Evolutionary conservation across 2,113 vertebrate genomes (phyloP), one percentile per base, ranked within the genome.

Genomic region (Syrmaticus mikado): DNA sequence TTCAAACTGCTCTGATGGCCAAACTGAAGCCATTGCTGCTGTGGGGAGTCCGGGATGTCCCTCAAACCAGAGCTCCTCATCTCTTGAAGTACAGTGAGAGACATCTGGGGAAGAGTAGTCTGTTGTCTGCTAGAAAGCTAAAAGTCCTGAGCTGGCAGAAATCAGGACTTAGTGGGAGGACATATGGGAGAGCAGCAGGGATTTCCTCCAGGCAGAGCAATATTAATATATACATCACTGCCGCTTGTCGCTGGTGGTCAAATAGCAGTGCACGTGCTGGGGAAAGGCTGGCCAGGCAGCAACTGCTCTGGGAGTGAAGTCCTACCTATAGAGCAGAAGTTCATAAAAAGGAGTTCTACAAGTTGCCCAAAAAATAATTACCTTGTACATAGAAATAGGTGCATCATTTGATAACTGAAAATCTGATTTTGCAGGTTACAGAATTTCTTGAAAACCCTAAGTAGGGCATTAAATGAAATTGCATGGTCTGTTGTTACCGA

Each of bases 161-260:
- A 53, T 48, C 9, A 3, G 79, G 71, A 62, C 75, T 82, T 13
- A 22, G 70, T 0, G 1, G 71, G 73, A 90, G 46, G 20, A 68
- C 85, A 78, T 84, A 91, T 28, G 62, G 90, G 85, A 92, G n/a
- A 87, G 57, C 82, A 89, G 77, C 76, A 90, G 91, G 88, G 73
- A 66, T 86, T 91, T 95, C 73, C 78, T 94, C 52, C 50, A 75
- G 89, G 79, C 73, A 92, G 67, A 78, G 43, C 85, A 61, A 1
- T 66, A 82, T 85, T 76, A 89, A 28, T 85, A 43, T 32, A 20
- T 50, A 11, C 82, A 70, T 71, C 71, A 13, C 85, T 79, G 73
- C 32, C 30, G 10, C 75, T 91, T 94, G 93, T 90, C 73, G 36
- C 46, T 46, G 2, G 62, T 91, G 87, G 85, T 68, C 89, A 80